Evolutionary conservation across 1,140 invertebrate species (phyloP).

Genomic region (Magallana angulata): DNA sequence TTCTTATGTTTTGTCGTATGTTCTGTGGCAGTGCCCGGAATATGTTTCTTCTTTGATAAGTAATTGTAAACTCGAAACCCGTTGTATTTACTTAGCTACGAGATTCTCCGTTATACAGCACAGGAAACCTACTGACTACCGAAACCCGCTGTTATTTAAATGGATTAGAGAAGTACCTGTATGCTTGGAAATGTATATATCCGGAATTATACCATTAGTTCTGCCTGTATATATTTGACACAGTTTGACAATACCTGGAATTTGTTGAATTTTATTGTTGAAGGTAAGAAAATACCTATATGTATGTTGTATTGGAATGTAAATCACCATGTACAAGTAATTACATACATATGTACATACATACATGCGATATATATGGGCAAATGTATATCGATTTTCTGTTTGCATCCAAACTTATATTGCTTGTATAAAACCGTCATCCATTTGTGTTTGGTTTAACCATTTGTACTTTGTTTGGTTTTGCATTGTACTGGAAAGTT

Average conservation of each 20-base stretch:
- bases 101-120: neutral
- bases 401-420: too few relatives aligned
- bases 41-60: conserved; percentile 35
- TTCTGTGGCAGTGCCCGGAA: neutral
- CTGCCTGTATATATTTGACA: too few relatives aligned
- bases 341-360: too few relatives aligned
- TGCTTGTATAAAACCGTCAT: too few relatives aligned
- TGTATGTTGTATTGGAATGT: too few relatives aligned
- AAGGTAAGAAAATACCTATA: too few relatives aligned
- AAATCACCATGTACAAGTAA: too few relatives aligned
- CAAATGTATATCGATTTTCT: too few relatives aligned
- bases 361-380: too few relatives aligned
- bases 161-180: neutral
- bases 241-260: too few relatives aligned
- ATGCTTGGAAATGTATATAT: conserved; percentile 6
- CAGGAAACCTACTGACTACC: neutral
- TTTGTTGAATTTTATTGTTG: too few relatives aligned
- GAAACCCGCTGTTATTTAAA: conserved; percentile 16
- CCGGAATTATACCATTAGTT: neutral
- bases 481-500: neutral
- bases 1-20: neutral
- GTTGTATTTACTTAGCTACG: conserved; percentile 31
- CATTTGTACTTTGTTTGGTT: neutral
- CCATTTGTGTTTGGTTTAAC: too few relatives aligned
- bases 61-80: conserved; percentile 11